A percentile compares a stretch with the other conserved stretches of the same genome.
Conservation (phyloP, 2,888 invertebrate genomes). For the Suillia variegata region DNA sequence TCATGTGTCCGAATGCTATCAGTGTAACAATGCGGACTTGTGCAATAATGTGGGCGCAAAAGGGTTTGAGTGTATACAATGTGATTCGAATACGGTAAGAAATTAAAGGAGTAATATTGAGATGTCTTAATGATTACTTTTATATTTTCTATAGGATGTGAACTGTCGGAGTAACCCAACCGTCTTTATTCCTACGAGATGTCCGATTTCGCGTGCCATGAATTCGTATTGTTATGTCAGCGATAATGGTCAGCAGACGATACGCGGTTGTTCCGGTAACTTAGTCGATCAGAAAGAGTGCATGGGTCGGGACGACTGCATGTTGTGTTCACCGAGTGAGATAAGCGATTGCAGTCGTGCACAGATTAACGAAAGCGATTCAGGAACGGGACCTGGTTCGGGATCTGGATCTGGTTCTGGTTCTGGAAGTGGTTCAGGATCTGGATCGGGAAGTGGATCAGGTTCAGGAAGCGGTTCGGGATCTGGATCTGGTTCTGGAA, state of each 20-base stretch:
- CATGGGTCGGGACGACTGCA: conserved; percentile 27
- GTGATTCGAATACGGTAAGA: conserved; percentile 38
- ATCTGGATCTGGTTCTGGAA: neutral
- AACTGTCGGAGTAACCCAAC: conserved; percentile 31
- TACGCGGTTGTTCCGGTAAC: conserved; percentile 38
- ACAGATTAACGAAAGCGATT: conserved; percentile 1
- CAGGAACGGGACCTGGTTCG: neutral
- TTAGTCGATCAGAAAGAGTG: conserved; percentile 35
- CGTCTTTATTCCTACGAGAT: conserved; percentile 26
- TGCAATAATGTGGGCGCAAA: conserved; percentile 39
- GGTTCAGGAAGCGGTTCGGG: conserved; percentile 7
- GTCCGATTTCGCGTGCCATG: conserved; percentile 34
- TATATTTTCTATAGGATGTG: conserved; percentile 26
- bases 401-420: conserved; percentile 6
- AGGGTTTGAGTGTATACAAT: conserved; percentile 40
- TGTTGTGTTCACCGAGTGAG: conserved; percentile 36
- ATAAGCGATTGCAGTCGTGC: conserved; percentile 33
- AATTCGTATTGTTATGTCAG: conserved; percentile 40
- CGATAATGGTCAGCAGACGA: conserved; percentile 22
- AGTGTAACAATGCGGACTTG: conserved; percentile 28
- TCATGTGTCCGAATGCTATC: conserved; percentile 29
- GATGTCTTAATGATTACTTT: neutral
- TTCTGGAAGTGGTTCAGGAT: conserved; percentile 1
- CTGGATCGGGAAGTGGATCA: neutral
- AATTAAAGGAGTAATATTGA: neutral